These are phyloP conservation scores for Caretta caretta DNA, from an alignment of 2,113 vertebrate species.

Conservation along the genomic window DNA sequence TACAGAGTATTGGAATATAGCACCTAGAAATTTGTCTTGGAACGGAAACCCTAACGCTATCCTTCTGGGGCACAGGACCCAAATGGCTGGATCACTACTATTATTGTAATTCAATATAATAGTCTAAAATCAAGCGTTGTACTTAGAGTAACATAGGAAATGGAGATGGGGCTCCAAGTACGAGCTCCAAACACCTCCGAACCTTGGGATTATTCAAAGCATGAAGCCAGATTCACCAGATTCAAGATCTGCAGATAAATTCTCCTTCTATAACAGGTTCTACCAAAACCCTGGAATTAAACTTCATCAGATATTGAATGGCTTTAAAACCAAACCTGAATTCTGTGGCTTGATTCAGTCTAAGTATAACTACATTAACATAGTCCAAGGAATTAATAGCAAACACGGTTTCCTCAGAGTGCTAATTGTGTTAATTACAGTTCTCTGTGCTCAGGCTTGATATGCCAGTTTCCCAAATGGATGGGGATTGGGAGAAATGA, in stretches of 20 bases:
- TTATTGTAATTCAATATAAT: not conserved
- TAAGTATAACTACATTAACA: not conserved
- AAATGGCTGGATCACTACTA: not conserved
- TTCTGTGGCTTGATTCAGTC: not conserved
- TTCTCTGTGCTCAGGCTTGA: not conserved
- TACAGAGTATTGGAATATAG: not conserved
- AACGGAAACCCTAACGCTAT: not conserved
- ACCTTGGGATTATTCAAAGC: not conserved
- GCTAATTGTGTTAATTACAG: not conserved
- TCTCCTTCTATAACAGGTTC: not conserved
- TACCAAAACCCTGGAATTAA: not conserved
- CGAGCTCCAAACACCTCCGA: not conserved
- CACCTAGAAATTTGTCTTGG: not conserved
- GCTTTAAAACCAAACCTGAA: not conserved
- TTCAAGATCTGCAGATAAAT: not conserved
- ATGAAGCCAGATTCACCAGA: not conserved
- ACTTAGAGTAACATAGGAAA: not conserved
- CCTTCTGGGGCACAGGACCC: rapidly evolving
- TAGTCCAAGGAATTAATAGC: not conserved
- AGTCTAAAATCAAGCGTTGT: rapidly evolving
- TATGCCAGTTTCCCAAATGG: not conserved
- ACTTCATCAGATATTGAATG: not conserved
- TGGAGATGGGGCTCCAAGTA: not conserved
- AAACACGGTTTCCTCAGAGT: not conserved
- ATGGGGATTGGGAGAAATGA: not conserved